Evolutionary conservation across 2,797 vertebrate genomes (phyloP).

Genomic region (Xenopus petersii): DNA sequence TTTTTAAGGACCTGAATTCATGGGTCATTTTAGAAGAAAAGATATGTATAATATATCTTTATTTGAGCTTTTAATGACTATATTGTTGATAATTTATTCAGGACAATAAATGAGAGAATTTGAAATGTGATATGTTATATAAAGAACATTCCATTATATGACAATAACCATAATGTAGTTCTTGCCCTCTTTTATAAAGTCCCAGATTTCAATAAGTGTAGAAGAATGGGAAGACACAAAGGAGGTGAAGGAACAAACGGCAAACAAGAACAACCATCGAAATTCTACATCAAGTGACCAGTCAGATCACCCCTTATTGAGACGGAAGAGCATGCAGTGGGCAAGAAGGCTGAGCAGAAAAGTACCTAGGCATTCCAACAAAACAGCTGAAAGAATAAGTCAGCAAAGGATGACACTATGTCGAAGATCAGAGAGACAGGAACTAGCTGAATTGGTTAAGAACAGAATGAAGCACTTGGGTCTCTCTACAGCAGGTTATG

Average conservation of each 20-base stretch:
- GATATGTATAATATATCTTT: no score
- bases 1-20: no score
- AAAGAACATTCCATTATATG: no score
- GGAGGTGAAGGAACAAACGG: conserved; percentile 64
- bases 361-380: conserved; percentile 65
- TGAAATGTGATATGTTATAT: no score
- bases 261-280: conserved; percentile 63
- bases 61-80: no score
- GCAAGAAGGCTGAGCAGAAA: conserved; percentile 70
- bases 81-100: no score
- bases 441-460: conserved; percentile 76
- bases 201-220: conserved; percentile 74
- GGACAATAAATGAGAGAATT: no score
- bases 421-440: conserved; percentile 74
- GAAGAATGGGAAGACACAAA: conserved; percentile 77
- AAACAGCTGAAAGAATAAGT: conserved; percentile 68
- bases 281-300: conserved; percentile 70
- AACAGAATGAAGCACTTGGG: conserved; percentile 80
- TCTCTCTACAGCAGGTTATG: conserved; percentile 71
- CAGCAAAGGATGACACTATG: conserved; percentile 71
- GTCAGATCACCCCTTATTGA: conserved; percentile 66
- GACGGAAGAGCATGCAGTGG: conserved; percentile 78
- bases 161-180: no score
- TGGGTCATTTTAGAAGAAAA: no score
- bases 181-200: conserved; percentile 56